phyloP scores from a whole-genome alignment of 1,140 invertebrate genomes.

The Glomeris maerens region DNA sequence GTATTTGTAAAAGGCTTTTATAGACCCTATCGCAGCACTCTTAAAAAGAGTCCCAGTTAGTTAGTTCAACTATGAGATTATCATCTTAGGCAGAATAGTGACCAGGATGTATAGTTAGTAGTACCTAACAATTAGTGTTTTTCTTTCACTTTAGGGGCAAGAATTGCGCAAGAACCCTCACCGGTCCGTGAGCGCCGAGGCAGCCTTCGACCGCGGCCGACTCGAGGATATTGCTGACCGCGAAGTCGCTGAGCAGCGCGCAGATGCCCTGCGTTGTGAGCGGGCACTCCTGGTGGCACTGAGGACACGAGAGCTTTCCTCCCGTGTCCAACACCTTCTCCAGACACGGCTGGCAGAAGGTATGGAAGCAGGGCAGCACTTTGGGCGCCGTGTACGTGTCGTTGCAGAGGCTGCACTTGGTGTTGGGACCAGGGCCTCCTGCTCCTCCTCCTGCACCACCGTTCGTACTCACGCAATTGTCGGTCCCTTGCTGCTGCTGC shows the following conservation, averaged over 20 bases:
- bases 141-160: too few relatives aligned
- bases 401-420: constrained; percentile 65
- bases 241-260: constrained; percentile 51
- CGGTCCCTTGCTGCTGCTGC: constrained; percentile 5
- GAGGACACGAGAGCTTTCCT: constrained; percentile 66
- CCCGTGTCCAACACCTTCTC: constrained; percentile 46
- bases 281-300: constrained; percentile 56
- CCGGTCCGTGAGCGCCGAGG: too few relatives aligned
- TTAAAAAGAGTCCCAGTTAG: too few relatives aligned
- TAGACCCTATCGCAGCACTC: too few relatives aligned
- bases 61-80: too few relatives aligned
- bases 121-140: too few relatives aligned
- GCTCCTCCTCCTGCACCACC: constrained; percentile 1
- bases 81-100: too few relatives aligned
- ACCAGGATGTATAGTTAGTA: too few relatives aligned
- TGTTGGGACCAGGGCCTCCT: constrained; percentile 29
- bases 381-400: constrained; percentile 55
- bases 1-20: too few relatives aligned
- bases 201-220: constrained; percentile 17
- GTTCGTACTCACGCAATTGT: constrained; percentile 22
- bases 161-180: too few relatives aligned
- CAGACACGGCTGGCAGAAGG: constrained; percentile 62
- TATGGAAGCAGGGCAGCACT: constrained; percentile 64
- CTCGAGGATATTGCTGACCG: constrained; percentile 40
- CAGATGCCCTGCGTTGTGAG: constrained; percentile 38